Base-by-base conservation (phyloP, 2,888 invertebrate genomes). In the Strigamia crassipes region DNA sequence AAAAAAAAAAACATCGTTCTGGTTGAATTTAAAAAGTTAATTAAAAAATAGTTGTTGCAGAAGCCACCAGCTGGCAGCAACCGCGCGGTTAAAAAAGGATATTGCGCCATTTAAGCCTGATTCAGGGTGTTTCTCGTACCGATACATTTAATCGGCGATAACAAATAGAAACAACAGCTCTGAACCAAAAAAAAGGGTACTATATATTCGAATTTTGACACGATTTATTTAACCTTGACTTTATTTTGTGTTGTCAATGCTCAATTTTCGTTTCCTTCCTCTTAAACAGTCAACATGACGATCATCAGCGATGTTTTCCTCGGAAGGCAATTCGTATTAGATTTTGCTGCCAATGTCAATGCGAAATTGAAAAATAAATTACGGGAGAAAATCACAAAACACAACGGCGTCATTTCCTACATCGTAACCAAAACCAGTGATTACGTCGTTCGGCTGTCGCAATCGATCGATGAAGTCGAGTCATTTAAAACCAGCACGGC, bases 371-470 rank as follows among this genome's bases (percentile, higher is more conserved):
- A 80, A 23, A 46, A 5, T n/a, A 41, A 51, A 13, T n/a, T 80
- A 5, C 41, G 46, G n/a, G 51, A 80, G 56, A 51, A 80, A 42
- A 80, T 80, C 15, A 51, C 27, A 6, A 42, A 80, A 27, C 13
- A 80, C 18, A 80, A 80, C 31, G 80, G 80, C 4, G 31, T 80
- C 80, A 51, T 80, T 80, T 80, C 80, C 1, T 80, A 80, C 31
- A 80, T 56, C 31, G 51, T 80, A 12, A 80, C 42, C 23, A 46
- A 56, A 27, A 18, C 6, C 3, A 80, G 42, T 18, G 51, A 80
- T 80, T 80, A 51, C 51, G 31, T 80, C 2, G 46, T 80, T n/a
- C n/a, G 18, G 41, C 38, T 1, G 21, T 12, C 38, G 23, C 41
- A 42, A 38, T 41, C 41, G 41, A 21, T 23, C 27, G 80, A 80